A percentile compares a stretch with the other conserved stretches of the same genome.
phyloP scores from a whole-genome alignment of 2,113 vertebrate genomes.

The Murina feae region DNA sequence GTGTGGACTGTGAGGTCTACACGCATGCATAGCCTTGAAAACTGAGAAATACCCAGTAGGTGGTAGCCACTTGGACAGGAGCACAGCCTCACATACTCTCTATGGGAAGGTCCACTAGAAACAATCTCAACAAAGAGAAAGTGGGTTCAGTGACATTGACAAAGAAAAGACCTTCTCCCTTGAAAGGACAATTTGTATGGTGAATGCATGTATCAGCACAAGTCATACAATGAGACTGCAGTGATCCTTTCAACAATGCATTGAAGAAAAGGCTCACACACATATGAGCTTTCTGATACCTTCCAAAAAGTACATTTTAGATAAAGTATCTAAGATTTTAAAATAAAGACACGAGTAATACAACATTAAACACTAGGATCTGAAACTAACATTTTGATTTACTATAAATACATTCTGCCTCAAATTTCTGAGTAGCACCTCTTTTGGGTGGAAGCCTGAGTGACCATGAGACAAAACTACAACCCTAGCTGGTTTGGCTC shows the following conservation, averaged over 20 bases:
- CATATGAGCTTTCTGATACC: not conserved
- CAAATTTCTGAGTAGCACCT: not conserved
- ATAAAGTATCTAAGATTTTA: not conserved
- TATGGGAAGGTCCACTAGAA: not conserved
- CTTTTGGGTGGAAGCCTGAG: not conserved
- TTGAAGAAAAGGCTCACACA: not conserved
- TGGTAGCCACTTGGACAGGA: not conserved
- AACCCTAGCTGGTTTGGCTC: too few relatives aligned
- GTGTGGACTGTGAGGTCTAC: too few relatives aligned
- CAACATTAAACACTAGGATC: not conserved
- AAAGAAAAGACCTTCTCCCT: not conserved
- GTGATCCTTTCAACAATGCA: not conserved
- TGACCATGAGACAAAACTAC: not conserved
- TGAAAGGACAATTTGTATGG: not conserved
- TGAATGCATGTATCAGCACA: not conserved
- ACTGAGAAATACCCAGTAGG: not conserved
- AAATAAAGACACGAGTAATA: not conserved
- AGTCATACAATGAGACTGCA: not conserved
- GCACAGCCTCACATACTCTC: not conserved
- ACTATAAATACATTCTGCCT: not conserved
- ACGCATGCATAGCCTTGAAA: not conserved
- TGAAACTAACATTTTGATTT: not conserved
- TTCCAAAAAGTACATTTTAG: not conserved
- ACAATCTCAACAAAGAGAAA: not conserved
- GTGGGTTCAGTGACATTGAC: not conserved